Evolutionary conservation across 2,113 vertebrate genomes (phyloP).

Genomic region (Desmodus rotundus): DNA sequence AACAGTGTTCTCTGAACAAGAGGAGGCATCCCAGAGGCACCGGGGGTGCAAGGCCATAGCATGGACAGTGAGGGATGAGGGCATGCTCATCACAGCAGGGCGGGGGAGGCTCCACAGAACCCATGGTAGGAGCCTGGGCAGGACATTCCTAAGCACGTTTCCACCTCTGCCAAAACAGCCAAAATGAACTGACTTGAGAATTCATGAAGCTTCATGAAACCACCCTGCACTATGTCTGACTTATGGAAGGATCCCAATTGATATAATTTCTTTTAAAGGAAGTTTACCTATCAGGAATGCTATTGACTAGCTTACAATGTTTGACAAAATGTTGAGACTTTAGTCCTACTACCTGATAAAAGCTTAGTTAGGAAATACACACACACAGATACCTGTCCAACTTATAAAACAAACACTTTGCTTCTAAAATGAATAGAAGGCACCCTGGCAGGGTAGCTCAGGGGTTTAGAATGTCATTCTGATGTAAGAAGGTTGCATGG

Average conservation of each 20-base stretch:
- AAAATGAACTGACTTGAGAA: not conserved
- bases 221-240: not conserved
- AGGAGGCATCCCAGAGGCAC: not conserved
- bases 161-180: not conserved
- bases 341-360: not conserved
- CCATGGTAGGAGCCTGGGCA: not conserved
- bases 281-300: not conserved
- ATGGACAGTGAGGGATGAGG: rapidly evolving
- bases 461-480: no score
- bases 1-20: not conserved
- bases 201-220: no score
- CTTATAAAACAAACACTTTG: not conserved
- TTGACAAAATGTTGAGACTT: not conserved
- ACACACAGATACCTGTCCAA: not conserved
- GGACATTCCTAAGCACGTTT: no score
- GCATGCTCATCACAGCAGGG: not conserved
- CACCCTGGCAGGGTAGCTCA: no score
- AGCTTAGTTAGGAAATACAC: not conserved
- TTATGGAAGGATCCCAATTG: not conserved
- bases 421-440: rapidly evolving
- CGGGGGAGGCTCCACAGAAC: not conserved
- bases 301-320: not conserved
- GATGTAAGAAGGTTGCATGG: no score
- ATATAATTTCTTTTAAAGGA: not conserved
- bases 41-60: not conserved